These are phyloP conservation scores for Sebastes itinus DNA, from an alignment of 2,797 vertebrate species.

Conservation along the genomic window DNA sequence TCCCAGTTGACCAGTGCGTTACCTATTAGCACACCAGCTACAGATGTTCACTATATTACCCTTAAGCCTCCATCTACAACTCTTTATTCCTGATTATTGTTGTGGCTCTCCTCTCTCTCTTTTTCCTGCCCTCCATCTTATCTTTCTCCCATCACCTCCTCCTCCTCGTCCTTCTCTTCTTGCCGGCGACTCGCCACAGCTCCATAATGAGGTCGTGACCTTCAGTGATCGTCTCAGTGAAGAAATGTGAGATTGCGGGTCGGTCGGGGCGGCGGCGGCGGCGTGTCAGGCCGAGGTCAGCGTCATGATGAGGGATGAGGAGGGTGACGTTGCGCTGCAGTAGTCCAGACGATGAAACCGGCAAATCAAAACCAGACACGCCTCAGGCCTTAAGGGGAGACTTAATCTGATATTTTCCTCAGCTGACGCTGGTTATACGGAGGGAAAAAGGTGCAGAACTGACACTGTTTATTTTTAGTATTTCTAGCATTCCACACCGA, in stretches of 20 bases:
- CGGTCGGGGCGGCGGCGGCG: not conserved
- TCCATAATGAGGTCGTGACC: conserved; percentile 34
- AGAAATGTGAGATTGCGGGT: conserved; percentile 11
- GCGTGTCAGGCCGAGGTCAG: conserved; percentile 26
- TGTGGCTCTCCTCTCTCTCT: not conserved
- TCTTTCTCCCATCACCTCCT: not conserved
- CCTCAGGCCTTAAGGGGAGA: not conserved
- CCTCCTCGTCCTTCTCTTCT: not conserved
- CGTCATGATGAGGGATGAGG: conserved; percentile 23
- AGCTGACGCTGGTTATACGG: not conserved
- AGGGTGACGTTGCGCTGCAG: not conserved
- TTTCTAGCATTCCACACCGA: not conserved
- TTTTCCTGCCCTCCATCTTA: not conserved
- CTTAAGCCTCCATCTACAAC: not conserved
- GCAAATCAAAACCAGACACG: conserved; percentile 18
- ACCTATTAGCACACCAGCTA: not conserved
- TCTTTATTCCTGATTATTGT: not conserved
- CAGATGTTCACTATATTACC: not conserved
- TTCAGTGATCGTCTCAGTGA: conserved; percentile 2
- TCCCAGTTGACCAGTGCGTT: not conserved
- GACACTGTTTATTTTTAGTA: not conserved
- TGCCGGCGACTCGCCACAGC: not conserved
- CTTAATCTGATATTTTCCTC: not conserved
- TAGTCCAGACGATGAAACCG: not conserved
- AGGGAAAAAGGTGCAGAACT: not conserved